Evolutionary conservation across 2,113 vertebrate genomes (phyloP).

Genomic region (Phoenicopterus ruber): DNA sequence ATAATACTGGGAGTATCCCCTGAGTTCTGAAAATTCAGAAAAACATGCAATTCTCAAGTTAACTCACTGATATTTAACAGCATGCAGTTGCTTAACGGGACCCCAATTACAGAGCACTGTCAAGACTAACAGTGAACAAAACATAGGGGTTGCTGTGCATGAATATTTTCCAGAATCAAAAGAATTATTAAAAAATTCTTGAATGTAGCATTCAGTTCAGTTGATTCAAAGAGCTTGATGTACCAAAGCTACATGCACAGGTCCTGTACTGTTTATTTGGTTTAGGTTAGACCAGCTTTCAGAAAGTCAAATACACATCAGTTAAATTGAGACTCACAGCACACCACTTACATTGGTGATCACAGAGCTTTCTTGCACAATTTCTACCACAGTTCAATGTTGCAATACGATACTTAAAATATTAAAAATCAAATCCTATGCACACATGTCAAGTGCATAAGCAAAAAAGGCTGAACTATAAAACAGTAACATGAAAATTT

Average conservation of each 20-base stretch:
- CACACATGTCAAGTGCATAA: not conserved
- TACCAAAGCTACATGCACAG: not conserved
- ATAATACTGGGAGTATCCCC: not conserved
- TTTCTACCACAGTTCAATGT: not conserved
- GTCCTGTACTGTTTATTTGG: not conserved
- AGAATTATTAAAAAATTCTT: not conserved
- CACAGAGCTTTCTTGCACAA: not conserved
- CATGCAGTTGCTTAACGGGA: not conserved
- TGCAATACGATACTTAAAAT: not conserved
- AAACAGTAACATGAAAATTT: not conserved
- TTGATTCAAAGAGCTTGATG: not conserved
- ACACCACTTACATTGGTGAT: not conserved
- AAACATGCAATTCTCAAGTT: not conserved
- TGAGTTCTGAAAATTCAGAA: not conserved
- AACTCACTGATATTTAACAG: not conserved
- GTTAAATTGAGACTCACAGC: not conserved
- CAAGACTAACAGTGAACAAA: not conserved
- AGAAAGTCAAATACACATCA: not conserved
- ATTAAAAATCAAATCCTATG: not conserved
- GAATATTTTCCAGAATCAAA: not conserved
- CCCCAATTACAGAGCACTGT: not conserved
- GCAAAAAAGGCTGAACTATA: not conserved
- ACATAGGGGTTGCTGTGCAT: not conserved
- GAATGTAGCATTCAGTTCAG: not conserved
- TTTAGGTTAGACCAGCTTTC: not conserved